Conservation (phyloP, 2,888 invertebrate genomes). For the Epinotia brunnichana region DNA sequence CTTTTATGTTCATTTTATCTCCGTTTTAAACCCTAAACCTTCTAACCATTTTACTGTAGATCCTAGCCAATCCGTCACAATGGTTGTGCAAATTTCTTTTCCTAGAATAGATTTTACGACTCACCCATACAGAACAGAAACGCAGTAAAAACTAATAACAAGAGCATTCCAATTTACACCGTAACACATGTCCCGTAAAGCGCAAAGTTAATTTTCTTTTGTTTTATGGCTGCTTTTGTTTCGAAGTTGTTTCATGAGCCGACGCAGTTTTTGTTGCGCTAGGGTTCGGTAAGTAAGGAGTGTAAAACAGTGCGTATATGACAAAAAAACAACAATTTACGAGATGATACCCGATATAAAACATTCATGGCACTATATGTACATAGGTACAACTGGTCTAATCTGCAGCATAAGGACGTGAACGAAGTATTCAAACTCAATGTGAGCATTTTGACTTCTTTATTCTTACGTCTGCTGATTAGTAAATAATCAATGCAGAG, state of each 20-base stretch:
- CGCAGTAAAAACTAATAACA: slow-evolving; percentile 20
- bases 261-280: slow-evolving; percentile 49
- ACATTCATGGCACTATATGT: not conserved
- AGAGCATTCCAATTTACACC: slow-evolving; percentile 26
- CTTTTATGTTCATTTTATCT: slow-evolving; percentile 27
- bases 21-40: slow-evolving; percentile 27
- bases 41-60: slow-evolving; percentile 10
- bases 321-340: slow-evolving; percentile 1
- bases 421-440: no score
- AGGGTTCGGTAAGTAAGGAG: slow-evolving; percentile 21
- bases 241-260: slow-evolving; percentile 62
- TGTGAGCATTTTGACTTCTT: no score
- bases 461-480: no score
- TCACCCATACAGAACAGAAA: slow-evolving; percentile 12
- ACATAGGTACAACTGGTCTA: no score
- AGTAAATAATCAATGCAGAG: no score
- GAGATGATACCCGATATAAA: not conserved
- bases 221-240: slow-evolving; percentile 73
- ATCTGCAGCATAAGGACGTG: no score
- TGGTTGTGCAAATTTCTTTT: slow-evolving; percentile 79
- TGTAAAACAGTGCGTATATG: slow-evolving; percentile 14
- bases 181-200: slow-evolving; percentile 21
- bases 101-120: slow-evolving; percentile 62
- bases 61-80: slow-evolving; percentile 47
- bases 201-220: slow-evolving; percentile 37